Percentiles rank a stretch among this genome's conserved stretches.
Conservation (phyloP, 2,113 vertebrate genomes). For the Gambusia affinis region DNA sequence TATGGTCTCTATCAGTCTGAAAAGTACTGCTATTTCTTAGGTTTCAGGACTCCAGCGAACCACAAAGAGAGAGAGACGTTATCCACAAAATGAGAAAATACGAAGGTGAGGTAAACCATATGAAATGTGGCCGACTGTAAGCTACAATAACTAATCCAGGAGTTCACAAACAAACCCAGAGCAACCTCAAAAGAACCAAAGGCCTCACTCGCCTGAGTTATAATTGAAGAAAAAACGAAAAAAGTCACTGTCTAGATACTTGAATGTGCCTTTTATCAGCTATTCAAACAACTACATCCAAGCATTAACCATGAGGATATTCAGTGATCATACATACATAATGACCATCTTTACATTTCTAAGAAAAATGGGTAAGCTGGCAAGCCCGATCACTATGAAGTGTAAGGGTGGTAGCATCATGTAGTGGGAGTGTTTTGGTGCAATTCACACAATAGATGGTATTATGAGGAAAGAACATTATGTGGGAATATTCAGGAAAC, state of each 20-base stretch:
- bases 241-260: constrained; percentile 66
- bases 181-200: too few relatives aligned
- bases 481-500: too few relatives aligned
- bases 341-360: too few relatives aligned
- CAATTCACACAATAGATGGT: too few relatives aligned
- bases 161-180: not conserved
- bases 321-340: too few relatives aligned
- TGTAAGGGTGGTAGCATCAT: too few relatives aligned
- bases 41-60: not conserved
- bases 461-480: too few relatives aligned
- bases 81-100: not conserved
- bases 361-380: too few relatives aligned
- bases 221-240: constrained; percentile 66
- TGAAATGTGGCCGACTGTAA: not conserved
- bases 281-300: not conserved
- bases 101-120: not conserved
- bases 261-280: not conserved
- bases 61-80: not conserved
- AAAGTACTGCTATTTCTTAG: not conserved
- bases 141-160: not conserved
- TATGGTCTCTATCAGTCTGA: not conserved
- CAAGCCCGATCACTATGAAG: too few relatives aligned
- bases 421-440: too few relatives aligned
- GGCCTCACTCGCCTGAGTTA: constrained; percentile 32
- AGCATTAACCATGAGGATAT: too few relatives aligned